phyloP scores from a whole-genome alignment of 2,113 vertebrate species.

The Thunnus thynnus region DNA sequence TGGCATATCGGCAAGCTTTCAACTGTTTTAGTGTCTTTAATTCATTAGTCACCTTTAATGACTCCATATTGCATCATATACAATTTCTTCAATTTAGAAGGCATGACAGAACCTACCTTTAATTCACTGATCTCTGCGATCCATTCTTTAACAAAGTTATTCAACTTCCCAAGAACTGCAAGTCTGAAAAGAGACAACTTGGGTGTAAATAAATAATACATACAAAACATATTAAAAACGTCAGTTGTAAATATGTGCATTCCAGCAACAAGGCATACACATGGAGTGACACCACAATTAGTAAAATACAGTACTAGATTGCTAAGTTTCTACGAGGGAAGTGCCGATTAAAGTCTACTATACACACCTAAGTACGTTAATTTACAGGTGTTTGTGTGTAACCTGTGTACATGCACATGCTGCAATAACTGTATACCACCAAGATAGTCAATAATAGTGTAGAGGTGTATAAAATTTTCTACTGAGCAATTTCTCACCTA shows the following conservation, averaged over 20 bases:
- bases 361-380: too few species aligned
- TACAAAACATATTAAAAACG: neutral
- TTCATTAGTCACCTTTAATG: neutral
- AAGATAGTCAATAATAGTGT: rapidly evolving
- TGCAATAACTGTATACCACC: neutral
- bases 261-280: neutral
- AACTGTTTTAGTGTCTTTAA: neutral
- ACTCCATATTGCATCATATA: neutral
- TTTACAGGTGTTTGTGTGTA: neutral
- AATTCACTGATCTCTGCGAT: slow-evolving; percentile 93
- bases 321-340: neutral
- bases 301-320: neutral
- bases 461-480: neutral
- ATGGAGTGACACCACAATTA: neutral
- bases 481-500: slow-evolving; percentile 83
- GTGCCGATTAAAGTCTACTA: too few species aligned
- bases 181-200: slow-evolving; percentile 84
- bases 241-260: neutral
- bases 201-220: neutral
- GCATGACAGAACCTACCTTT: slow-evolving; percentile 87
- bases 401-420: neutral
- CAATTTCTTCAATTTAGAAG: neutral
- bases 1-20: neutral
- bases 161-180: slow-evolving; percentile 93
- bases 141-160: slow-evolving; percentile 96